A percentile compares a stretch with the other conserved stretches of the same genome.
These are phyloP conservation scores for Osmerus eperlanus DNA, from an alignment of 2,113 vertebrate species.

Conservation along the genomic window DNA sequence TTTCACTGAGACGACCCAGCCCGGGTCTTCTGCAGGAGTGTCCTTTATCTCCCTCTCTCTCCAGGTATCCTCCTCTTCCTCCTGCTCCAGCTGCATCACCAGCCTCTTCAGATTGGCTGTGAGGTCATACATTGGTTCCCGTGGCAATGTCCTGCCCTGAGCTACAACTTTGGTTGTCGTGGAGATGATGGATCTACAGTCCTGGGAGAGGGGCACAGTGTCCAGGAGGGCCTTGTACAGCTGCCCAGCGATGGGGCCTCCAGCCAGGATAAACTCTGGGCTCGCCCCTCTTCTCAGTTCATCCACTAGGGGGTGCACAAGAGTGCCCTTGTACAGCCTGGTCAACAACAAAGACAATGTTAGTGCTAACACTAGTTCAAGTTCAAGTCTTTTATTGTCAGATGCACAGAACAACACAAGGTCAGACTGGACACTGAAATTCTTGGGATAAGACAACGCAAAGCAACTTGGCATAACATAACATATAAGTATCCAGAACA, in stretches of 20 bases:
- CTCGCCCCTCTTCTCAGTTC: constrained; percentile 51
- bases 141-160: constrained; percentile 31
- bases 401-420: too few species aligned
- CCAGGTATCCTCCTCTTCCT: constrained; percentile 4
- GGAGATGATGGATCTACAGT: constrained; percentile 55
- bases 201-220: constrained; percentile 37
- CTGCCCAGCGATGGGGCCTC: constrained; percentile 39
- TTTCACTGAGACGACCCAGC: neutral
- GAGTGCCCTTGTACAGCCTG: constrained; percentile 78
- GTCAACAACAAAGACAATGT: neutral
- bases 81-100: constrained; percentile 53
- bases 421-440: too few species aligned
- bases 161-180: neutral
- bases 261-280: constrained; percentile 59
- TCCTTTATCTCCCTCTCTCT: neutral
- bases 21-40: neutral
- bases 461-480: too few species aligned
- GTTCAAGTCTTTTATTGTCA: too few species aligned
- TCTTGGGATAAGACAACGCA: too few species aligned
- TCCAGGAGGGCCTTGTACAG: constrained; percentile 64
- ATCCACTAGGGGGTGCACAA: constrained; percentile 72
- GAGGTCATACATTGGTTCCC: neutral
- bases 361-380: neutral
- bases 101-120: constrained; percentile 63
- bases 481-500: too few species aligned